phyloP scores from a whole-genome alignment of 2,797 vertebrate species.

The Dermochelys coriacea region DNA sequence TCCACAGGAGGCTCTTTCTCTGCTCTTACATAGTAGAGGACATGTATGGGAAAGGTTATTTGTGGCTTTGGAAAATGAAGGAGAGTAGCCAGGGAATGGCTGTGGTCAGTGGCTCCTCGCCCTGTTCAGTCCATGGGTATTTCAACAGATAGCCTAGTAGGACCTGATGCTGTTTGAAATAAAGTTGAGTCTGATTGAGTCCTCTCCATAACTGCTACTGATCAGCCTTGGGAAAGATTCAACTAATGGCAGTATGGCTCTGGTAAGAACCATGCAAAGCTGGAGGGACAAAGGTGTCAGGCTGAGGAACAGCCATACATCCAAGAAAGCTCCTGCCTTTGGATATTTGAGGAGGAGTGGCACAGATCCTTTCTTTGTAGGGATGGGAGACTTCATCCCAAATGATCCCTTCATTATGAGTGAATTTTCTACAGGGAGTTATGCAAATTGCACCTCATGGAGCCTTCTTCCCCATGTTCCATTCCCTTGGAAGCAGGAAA shows the following conservation, averaged over 20 bases:
- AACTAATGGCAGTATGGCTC: background rate
- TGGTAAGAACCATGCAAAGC: background rate
- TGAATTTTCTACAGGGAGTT: background rate
- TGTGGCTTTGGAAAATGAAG: background rate
- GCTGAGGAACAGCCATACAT: background rate
- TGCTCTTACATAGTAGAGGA: background rate
- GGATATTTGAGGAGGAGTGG: background rate
- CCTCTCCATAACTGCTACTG: rapidly evolving
- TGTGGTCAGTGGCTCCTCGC: background rate
- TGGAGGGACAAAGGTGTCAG: background rate
- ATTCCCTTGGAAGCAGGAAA: background rate
- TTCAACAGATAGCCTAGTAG: background rate
- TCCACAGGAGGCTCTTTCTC: background rate
- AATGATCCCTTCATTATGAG: background rate
- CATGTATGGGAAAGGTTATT: background rate
- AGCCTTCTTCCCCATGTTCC: background rate
- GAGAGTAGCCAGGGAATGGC: background rate
- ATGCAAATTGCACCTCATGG: rapidly evolving
- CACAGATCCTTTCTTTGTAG: background rate
- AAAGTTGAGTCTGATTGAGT: background rate
- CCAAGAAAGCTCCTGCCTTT: background rate
- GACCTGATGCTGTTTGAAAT: background rate
- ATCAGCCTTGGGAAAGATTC: background rate
- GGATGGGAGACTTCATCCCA: background rate
- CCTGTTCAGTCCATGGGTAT: background rate